Evolutionary conservation across 2,113 vertebrate genomes (phyloP).

Genomic region (Equus quagga): DNA sequence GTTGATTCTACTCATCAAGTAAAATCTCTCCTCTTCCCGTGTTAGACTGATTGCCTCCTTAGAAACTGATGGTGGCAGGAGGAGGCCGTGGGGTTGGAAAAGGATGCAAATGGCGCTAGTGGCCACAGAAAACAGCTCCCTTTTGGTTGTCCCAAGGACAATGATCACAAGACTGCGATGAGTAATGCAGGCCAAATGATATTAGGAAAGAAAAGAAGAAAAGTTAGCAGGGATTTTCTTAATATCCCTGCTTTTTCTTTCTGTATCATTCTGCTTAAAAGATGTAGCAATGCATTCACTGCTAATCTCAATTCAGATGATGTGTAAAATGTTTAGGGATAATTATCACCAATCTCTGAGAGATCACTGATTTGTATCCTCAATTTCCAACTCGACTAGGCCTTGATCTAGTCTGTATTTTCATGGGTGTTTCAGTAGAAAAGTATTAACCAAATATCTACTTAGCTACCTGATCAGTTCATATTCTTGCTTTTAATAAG

Average conservation of each 20-base stretch:
- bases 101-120: background rate
- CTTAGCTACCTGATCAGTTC: background rate
- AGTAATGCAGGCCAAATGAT: background rate
- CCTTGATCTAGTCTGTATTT: constrained; percentile 11
- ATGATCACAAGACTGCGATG: too few species aligned
- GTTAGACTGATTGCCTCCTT: background rate
- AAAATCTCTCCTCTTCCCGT: background rate
- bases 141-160: background rate
- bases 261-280: background rate
- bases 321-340: background rate
- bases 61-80: background rate
- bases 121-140: background rate
- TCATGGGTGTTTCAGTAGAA: constrained; percentile 18
- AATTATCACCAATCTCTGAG: background rate
- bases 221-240: background rate
- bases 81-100: background rate
- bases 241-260: background rate
- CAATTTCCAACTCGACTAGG: background rate
- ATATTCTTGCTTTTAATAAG: background rate
- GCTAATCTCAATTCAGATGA: background rate
- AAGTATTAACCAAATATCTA: background rate
- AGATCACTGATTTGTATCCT: background rate
- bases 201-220: background rate
- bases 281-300: background rate
- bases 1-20: background rate